Conservation (phyloP, 2,113 vertebrate species). For the Phainopepla nitens region DNA sequence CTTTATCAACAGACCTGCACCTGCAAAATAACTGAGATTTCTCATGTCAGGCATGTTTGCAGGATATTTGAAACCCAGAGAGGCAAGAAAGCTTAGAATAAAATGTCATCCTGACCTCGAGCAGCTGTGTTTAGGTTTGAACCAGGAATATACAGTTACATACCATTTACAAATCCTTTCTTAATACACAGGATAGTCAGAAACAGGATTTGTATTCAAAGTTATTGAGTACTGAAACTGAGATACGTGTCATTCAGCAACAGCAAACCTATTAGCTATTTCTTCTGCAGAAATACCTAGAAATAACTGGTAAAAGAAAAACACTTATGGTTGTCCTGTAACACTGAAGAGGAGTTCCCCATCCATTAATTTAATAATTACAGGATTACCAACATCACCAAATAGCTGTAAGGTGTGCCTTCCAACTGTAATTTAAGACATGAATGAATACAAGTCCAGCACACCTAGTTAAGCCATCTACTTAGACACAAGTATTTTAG, state of each 20-base stretch:
- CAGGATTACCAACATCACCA: background rate
- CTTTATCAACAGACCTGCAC: background rate
- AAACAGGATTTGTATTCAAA: background rate
- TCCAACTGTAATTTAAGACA: background rate
- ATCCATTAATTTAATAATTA: background rate
- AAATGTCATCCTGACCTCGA: conserved; percentile 6
- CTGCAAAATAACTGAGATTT: conserved; percentile 3
- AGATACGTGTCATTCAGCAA: background rate
- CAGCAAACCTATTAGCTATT: background rate
- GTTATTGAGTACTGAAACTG: background rate
- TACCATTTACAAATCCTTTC: background rate
- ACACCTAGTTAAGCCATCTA: background rate
- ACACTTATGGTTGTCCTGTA: background rate
- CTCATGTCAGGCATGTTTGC: background rate
- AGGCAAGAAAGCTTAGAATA: background rate
- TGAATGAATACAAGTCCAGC: background rate
- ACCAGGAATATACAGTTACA: background rate
- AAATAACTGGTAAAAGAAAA: background rate
- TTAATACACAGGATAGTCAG: background rate
- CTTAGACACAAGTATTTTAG: background rate
- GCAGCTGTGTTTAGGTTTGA: background rate
- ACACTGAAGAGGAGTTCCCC: background rate
- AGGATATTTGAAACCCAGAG: background rate
- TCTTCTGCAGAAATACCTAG: background rate
- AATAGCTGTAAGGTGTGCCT: background rate